Base-by-base conservation (phyloP, 2,113 vertebrate genomes). In the Prionailurus viverrinus region DNA sequence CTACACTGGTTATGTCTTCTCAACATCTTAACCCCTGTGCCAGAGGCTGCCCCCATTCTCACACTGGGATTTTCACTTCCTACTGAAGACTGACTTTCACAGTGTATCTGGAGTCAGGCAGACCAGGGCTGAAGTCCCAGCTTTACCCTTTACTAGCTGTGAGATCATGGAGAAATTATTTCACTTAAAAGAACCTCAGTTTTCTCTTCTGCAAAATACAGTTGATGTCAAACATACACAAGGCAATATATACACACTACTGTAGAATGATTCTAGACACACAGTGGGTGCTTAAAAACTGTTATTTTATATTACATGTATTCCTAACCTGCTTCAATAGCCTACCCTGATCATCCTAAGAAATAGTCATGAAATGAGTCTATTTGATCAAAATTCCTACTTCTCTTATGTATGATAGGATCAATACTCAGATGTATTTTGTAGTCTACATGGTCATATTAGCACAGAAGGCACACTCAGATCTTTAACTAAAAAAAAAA, bases 201-300 rank as follows among this genome's bases (percentile, higher is more conserved):
- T 80, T 96, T 96, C 73, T 63, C 45, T 71, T 87, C 66, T 53
- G 27, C 51, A 92, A 89, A 89, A 78, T 41, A 69, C 53, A 33
- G n/a, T 0, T 69, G 5, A 36, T 83, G 39, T 86, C 9, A 83
- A 87, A 69, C 3, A 65, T 41, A 39, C 84, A 95, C 33, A 45
- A 36, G 51, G 36, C 48, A 85, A 51, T 7, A 8, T 45, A 18
- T 18, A 23, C 7, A 82, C 2, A 29, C 9, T 11, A 6, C 79
- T 88, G 53, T 25, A 45, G n/a, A 8, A 33, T 74, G 36, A 36
- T 5, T 94, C 27, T 33, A 61, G 36, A 23, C 39, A 58, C 13
- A 39, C 1, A 39, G 16, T 39, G 39, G n/a, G 5, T 39, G 1
- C 53, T 82, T 78, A 92, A 71, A 23, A 65, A 78, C 4, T 7